Evolutionary conservation across 2,797 vertebrate genomes (phyloP), one percentile per base, ranked within the genome.

Genomic region (Dryobates pubescens): DNA sequence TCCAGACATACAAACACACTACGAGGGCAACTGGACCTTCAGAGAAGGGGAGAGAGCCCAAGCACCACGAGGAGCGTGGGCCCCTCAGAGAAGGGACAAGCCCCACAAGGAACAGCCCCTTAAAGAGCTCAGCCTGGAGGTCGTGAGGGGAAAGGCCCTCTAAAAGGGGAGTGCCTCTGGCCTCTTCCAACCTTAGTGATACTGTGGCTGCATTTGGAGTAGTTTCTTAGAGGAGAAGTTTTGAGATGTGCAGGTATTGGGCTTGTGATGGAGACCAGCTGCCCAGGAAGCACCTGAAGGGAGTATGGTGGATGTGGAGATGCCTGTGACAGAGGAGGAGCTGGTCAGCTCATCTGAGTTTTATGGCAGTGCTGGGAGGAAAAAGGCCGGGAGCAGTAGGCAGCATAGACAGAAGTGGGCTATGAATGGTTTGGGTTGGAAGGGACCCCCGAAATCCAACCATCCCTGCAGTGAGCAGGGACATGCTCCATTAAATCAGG

Each of bases 1-100:
- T 11, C 19, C 53, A 8, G 16, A 17, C 2, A 0, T 1, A 2
- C 8, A 34, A 17, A 11, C 24, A 2, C 27, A 10, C 16, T 6
- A 2, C 0, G 30, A 26, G 9, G 7, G 3, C 18, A 17, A 29
- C 16, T 17, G 27, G 53, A 15, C 26, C 26, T 54, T 17, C 26
- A 27, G 27, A 27, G 27, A 29, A 29, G 4, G 17, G 36, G 9
- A 14, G 22, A 49, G 18, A 29, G 13, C 49, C 69, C 27, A 4
- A 19, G 34, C 47, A 7, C 26, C 27, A 4, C 30, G 27, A 41
- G 49, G 34, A 18, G 26, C n/a, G 54, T 11, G 9, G 4, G 23
- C 9, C 17, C 4, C 26, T 10, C 4, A 54, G 34, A 41, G 15
- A 20, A 27, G 3, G 26, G 6, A 10, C 11, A 3, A 23, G 1